Conservation (phyloP, 2,797 vertebrate genomes). For the Coendou prehensilis region DNA sequence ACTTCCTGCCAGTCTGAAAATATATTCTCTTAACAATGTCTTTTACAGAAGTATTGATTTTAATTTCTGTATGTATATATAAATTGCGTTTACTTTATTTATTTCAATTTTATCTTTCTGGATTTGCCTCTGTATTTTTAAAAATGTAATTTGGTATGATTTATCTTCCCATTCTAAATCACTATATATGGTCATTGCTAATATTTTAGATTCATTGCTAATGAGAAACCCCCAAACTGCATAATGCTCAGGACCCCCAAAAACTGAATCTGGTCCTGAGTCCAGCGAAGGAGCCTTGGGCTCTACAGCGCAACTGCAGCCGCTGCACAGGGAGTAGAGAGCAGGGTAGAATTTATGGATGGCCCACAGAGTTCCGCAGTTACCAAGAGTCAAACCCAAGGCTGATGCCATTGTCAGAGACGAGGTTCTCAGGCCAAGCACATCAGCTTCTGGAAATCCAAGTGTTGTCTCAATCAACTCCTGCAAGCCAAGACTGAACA, state of each 20-base stretch:
- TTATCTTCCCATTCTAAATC: neutral
- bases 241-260: neutral
- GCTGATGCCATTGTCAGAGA: neutral
- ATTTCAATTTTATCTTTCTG: neutral
- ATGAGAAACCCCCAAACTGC: neutral
- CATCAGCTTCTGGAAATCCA: neutral
- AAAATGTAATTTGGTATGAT: neutral
- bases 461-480: neutral
- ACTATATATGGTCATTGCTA: neutral
- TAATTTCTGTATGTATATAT: neutral
- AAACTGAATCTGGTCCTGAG: neutral
- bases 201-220: neutral
- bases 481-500: neutral
- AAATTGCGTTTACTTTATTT: neutral
- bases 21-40: neutral
- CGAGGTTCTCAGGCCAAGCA: neutral
- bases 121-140: neutral
- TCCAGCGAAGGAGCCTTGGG: neutral
- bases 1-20: neutral
- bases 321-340: neutral
- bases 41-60: neutral
- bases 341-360: neutral
- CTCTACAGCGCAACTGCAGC: neutral
- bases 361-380: neutral
- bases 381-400: neutral